Conservation (phyloP, 1,140 invertebrate species). For the Agrypnia vestita region DNA sequence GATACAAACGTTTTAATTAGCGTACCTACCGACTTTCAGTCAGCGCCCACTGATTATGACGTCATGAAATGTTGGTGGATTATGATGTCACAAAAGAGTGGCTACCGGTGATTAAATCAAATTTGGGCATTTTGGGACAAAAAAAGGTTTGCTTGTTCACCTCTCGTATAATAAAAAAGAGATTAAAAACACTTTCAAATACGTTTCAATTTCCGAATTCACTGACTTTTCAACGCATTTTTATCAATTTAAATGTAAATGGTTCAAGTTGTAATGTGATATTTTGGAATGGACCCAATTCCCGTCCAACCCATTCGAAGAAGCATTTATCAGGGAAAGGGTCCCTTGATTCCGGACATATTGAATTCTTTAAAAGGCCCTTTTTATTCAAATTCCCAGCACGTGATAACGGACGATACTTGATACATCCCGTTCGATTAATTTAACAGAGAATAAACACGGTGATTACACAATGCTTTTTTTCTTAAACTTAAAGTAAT, state of each 20-base stretch:
- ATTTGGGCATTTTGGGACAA: too few species aligned
- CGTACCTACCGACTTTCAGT: too few species aligned
- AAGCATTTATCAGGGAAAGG: conserved; percentile 34
- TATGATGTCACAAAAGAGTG: too few species aligned
- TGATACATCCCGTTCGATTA: conserved; percentile 1
- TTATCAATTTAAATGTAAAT: conserved; percentile 36
- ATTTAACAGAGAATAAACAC: neutral
- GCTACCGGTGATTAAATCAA: too few species aligned
- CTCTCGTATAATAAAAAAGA: neutral
- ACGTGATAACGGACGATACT: conserved; percentile 34
- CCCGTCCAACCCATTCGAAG: conserved; percentile 18
- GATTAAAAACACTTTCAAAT: neutral
- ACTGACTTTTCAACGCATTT: conserved; percentile 23
- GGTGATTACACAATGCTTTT: too few species aligned
- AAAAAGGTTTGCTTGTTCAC: neutral
- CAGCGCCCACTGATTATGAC: too few species aligned
- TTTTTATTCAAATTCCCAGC: conserved; percentile 38
- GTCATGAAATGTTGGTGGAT: too few species aligned
- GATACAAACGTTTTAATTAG: too few species aligned
- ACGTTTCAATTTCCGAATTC: conserved; percentile 33
- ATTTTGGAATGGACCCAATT: conserved; percentile 37
- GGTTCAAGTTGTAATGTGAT: conserved; percentile 20
- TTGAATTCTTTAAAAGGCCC: conserved; percentile 38
- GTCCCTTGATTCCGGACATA: conserved; percentile 40
- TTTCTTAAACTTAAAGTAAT: too few species aligned